phyloP scores from a whole-genome alignment of 2,888 invertebrate species.

The Ischnura elegans region DNA sequence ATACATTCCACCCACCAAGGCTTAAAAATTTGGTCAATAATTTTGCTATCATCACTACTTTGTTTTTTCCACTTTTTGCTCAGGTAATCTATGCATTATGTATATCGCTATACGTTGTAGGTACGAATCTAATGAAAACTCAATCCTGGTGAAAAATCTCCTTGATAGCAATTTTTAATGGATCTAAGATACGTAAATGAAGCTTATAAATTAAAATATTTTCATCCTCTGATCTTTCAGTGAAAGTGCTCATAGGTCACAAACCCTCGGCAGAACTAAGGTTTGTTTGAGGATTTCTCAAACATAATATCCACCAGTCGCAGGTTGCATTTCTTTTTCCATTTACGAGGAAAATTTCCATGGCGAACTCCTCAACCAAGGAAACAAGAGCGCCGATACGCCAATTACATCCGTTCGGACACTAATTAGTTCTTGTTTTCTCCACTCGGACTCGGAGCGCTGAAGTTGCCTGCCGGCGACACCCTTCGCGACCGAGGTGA shows the following conservation, averaged over 20 bases:
- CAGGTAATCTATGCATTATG: no score
- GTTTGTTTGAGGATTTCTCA: neutral
- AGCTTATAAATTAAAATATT: no score
- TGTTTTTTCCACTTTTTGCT: no score
- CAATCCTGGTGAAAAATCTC: no score
- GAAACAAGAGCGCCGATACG: slow-evolving; percentile 19
- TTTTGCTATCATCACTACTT: no score
- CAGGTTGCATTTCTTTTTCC: neutral
- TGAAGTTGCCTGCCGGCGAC: neutral
- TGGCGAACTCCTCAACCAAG: neutral
- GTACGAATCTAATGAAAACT: no score
- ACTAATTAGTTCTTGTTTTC: slow-evolving; percentile 49
- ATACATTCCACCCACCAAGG: no score
- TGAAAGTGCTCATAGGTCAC: neutral
- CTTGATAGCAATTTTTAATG: no score
- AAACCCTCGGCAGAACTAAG: neutral
- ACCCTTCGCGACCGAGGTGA: slow-evolving; percentile 15
- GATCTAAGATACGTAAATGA: no score
- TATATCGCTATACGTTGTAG: no score
- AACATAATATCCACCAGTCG: neutral
- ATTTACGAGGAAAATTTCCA: slow-evolving; percentile 14
- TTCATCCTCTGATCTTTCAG: neutral
- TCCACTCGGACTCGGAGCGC: slow-evolving; percentile 1
- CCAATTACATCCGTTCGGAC: slow-evolving; percentile 47
- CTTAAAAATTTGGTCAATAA: no score